Evolutionary conservation across 1,140 invertebrate species (phyloP).

Genomic region (Solenopsis fugax): DNA sequence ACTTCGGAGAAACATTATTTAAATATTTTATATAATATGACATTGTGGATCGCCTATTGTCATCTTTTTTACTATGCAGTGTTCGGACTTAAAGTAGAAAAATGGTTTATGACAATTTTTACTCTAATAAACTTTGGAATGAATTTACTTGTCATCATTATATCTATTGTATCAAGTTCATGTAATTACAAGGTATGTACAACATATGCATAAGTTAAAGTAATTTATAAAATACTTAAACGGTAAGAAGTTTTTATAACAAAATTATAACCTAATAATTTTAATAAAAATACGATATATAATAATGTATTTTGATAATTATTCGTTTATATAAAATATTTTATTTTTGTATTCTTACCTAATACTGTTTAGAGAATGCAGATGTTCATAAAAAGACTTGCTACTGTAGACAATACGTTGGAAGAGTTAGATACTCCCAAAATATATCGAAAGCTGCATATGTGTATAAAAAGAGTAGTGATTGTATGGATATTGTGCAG

Average conservation of each 20-base stretch:
- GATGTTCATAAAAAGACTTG: slow-evolving; percentile 25
- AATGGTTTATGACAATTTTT: not conserved
- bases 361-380: slow-evolving; percentile 19
- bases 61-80: not conserved
- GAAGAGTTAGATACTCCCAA: slow-evolving; percentile 27
- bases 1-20: not conserved
- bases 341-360: not conserved
- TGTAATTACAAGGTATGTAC: slow-evolving; percentile 4
- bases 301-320: not conserved
- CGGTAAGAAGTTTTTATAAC: too few species aligned
- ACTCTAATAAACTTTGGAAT: not conserved
- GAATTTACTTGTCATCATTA: not conserved
- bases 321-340: too few species aligned
- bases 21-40: not conserved
- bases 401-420: slow-evolving; percentile 36
- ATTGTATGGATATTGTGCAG: not conserved
- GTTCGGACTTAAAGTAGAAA: not conserved
- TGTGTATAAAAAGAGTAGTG: not conserved
- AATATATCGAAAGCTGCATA: slow-evolving; percentile 12
- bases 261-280: not conserved
- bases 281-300: not conserved
- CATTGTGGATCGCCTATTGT: not conserved
- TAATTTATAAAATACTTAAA: too few species aligned
- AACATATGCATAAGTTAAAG: not conserved
- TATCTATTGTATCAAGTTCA: not conserved